A percentile compares a stretch with the other conserved stretches of the same genome.
Evolutionary conservation across 2,888 invertebrate species (phyloP).

Genomic region (Magallana nippona): DNA sequence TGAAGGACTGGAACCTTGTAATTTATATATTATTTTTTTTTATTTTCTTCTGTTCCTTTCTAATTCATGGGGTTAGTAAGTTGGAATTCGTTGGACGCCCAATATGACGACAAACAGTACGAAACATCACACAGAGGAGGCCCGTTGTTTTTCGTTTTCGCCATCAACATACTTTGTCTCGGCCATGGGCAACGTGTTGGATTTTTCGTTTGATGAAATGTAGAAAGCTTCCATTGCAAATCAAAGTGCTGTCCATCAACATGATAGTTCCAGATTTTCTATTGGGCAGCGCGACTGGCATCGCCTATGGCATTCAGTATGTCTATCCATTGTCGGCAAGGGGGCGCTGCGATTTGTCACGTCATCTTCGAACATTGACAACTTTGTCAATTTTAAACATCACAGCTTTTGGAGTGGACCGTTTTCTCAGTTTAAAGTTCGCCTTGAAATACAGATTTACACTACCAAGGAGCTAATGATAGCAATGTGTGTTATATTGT

Average conservation of each 20-base stretch:
- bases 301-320: constrained; percentile 22
- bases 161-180: neutral
- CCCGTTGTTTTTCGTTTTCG: neutral
- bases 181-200: constrained; percentile 30
- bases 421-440: constrained; percentile 15
- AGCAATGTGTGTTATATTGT: neutral
- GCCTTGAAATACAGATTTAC: constrained; percentile 38
- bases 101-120: neutral
- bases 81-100: neutral
- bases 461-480: constrained; percentile 13
- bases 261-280: constrained; percentile 38
- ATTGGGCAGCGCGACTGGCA: constrained; percentile 31
- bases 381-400: constrained; percentile 35
- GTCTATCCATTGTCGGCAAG: neutral
- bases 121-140: neutral
- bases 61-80: neutral
- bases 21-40: neutral
- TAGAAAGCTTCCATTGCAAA: constrained; percentile 37
- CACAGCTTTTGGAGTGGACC: constrained; percentile 37
- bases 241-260: constrained; percentile 36
- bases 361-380: constrained; percentile 24
- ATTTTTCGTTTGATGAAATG: constrained; percentile 26
- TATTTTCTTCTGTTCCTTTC: too few species aligned
- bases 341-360: neutral
- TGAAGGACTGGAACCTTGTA: neutral